A percentile compares a stretch with the other conserved stretches of the same genome.
phyloP scores from a whole-genome alignment of 2,797 vertebrate genomes.

The Squalus acanthias region DNA sequence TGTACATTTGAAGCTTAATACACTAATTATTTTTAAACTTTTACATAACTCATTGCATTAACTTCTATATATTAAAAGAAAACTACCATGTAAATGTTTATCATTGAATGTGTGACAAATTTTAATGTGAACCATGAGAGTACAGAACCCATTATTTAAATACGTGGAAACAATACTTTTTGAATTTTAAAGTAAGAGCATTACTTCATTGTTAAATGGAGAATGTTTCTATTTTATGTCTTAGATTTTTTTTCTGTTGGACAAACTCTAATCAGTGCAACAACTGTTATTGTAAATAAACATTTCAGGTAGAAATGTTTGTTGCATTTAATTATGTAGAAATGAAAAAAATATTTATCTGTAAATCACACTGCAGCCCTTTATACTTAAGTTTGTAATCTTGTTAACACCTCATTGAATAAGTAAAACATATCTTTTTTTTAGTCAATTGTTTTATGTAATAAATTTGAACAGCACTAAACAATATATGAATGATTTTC shows the following conservation, averaged over 20 bases:
- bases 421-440: background rate
- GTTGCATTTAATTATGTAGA: conserved; percentile 24
- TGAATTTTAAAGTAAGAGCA: conserved; percentile 20
- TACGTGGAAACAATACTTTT: background rate
- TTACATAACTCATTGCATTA: background rate
- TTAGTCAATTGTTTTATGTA: background rate
- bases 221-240: background rate
- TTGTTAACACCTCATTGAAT: background rate
- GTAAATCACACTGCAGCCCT: background rate
- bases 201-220: conserved; percentile 1
- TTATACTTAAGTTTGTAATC: conserved; percentile 16
- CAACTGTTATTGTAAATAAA: background rate
- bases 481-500: background rate
- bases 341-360: conserved; percentile 22
- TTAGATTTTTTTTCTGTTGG: background rate
- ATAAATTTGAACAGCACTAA: background rate
- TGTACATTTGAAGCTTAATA: conserved; percentile 15
- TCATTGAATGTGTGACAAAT: conserved; percentile 7
- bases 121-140: background rate
- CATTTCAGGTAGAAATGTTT: background rate
- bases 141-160: background rate
- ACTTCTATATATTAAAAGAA: background rate
- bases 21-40: background rate
- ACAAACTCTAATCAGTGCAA: background rate
- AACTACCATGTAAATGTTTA: background rate